Conservation (phyloP, 1,140 invertebrate genomes). For the Fragariocoptes setiger region DNA sequence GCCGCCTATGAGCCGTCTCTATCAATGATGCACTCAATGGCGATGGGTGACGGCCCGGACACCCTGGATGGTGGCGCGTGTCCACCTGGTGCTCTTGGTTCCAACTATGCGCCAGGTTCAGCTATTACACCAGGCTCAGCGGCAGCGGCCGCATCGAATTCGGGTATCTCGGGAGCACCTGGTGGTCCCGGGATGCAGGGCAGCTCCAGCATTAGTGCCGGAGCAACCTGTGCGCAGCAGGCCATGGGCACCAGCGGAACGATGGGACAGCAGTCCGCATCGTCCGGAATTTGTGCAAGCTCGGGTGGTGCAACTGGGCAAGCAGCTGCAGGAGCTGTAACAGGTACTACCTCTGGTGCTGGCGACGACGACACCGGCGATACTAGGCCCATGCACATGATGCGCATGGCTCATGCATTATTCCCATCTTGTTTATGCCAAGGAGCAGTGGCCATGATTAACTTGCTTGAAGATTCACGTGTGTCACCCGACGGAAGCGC, state of each 20-base stretch:
- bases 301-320: too few relatives aligned
- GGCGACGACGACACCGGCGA: slow-evolving; percentile 24
- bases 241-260: slow-evolving; percentile 23
- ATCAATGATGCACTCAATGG: slow-evolving; percentile 17
- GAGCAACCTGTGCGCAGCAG: too few relatives aligned
- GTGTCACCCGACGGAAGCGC: slow-evolving; percentile 59
- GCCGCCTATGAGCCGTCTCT: slow-evolving; percentile 81
- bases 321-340: too few relatives aligned
- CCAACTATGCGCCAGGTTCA: too few relatives aligned
- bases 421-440: slow-evolving; percentile 88
- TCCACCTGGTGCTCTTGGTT: too few relatives aligned
- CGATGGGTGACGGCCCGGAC: neutral
- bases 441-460: slow-evolving; percentile 71
- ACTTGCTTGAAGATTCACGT: slow-evolving; percentile 73
- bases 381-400: slow-evolving; percentile 18
- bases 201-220: too few relatives aligned
- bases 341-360: slow-evolving; percentile 18
- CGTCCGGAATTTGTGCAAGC: too few relatives aligned
- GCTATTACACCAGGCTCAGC: too few relatives aligned
- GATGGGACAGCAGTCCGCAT: too few relatives aligned
- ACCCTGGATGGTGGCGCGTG: neutral
- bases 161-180: too few relatives aligned
- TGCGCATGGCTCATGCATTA: slow-evolving; percentile 61
- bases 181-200: too few relatives aligned
- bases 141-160: too few relatives aligned